Percentiles rank a stretch among this genome's conserved stretches.
Evolutionary conservation across 2,888 invertebrate genomes (phyloP).

Genomic region (Lepeophtheirus nordmannii): DNA sequence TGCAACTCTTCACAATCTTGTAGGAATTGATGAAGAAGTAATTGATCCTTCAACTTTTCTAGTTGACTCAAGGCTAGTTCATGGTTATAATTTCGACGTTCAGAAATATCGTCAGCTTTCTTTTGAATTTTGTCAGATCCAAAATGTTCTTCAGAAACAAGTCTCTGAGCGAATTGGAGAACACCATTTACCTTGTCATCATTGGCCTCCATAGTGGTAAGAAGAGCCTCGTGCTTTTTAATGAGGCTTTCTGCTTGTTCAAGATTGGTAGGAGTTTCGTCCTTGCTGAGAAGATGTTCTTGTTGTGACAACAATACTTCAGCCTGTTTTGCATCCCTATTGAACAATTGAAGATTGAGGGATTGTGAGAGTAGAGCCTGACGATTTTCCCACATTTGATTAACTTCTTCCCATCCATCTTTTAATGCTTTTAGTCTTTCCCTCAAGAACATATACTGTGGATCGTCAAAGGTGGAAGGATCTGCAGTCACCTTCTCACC

Average conservation of each 20-base stretch:
- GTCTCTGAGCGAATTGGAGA: conserved; percentile 76
- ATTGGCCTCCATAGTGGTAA: conserved; percentile 98
- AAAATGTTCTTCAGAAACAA: conserved; percentile 83
- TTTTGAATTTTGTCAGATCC: conserved; percentile 81
- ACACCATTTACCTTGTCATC: conserved; percentile 97
- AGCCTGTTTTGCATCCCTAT: conserved; percentile 90
- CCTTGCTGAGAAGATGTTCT: conserved; percentile 90
- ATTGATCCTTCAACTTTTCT: conserved; percentile 80
- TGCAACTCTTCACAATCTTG: conserved; percentile 83
- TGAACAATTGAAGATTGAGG: conserved; percentile 82
- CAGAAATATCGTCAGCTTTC: conserved; percentile 85
- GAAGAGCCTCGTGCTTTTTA: conserved; percentile 95
- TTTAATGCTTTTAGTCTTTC: conserved; percentile 92
- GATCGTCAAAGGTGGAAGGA: conserved; percentile 76
- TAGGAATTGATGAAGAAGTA: conserved; percentile 87
- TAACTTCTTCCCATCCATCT: conserved; percentile 96
- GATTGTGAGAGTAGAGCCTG: conserved; percentile 87
- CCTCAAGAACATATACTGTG: conserved; percentile 99
- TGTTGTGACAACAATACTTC: conserved; percentile 95
- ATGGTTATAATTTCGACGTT: conserved; percentile 71
- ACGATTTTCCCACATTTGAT: conserved; percentile 99
- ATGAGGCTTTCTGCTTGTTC: conserved; percentile 95
- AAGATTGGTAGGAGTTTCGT: conserved; percentile 77
- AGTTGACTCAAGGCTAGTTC: conserved; percentile 78
- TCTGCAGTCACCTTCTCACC: conserved; percentile 61